Base-by-base conservation (phyloP, 2,797 vertebrate genomes). In the Sebastes minor region DNA sequence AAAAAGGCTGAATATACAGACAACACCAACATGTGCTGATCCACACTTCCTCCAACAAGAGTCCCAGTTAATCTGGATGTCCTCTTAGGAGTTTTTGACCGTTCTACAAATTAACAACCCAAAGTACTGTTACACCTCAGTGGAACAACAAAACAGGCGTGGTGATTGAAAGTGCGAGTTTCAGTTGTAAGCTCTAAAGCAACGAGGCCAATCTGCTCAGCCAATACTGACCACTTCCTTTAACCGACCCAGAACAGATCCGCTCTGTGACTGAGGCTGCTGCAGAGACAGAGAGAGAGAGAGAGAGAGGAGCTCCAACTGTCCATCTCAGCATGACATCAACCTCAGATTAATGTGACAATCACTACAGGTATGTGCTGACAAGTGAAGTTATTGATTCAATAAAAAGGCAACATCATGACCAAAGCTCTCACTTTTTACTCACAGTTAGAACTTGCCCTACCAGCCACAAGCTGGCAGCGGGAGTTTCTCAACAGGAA, bases 221-320 rank as follows among this genome's bases (percentile, higher is more conserved):
- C 66, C 88, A 90, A 87, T 52, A 84, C 89, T 95, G 95, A 94
- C 95, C 95, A 96, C 96, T 96, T 96, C 95, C 95, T 95, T 90
- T 86, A 83, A 84, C 64, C 74, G 32, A 84, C 80, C 81, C 62
- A 60, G 23, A 63, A 80, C 78, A 87, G 86, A 88, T 76, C 82
- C 3, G 74, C 67, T 71, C 9, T 76, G 33, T 46, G 28, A 8
- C 25, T 56, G 76, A 66, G 64, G 64, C 80, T 8, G 75, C 57
- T 12, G 78, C 69, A 46, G 42, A 25, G 35, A 35, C 8, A 64
- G 55, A 25, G 55, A 46, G 38, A 38, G 25, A 25, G 55, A 46
- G 42, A 38, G 35, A 42, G 25, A 71, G 28, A 25, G 55, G 16
- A 8, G 42, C 42, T 8, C 27, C 49, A 65, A 59, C 56, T 53